Percentiles rank a stretch among this genome's conserved stretches.
Conservation (phyloP, 2,888 invertebrate species). For the Polyploca ridens region DNA sequence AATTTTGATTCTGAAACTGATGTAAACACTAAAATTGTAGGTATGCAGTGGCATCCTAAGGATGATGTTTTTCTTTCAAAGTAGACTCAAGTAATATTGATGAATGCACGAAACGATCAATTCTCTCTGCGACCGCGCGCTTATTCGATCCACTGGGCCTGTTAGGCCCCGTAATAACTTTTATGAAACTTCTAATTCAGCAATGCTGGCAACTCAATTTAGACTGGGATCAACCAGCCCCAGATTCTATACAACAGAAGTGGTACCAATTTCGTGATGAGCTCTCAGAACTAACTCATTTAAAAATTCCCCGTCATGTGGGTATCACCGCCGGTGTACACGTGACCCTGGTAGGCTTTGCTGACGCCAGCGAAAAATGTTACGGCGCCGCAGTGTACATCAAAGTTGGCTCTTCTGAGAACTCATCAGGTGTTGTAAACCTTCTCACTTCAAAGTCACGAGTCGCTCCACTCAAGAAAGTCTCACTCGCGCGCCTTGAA, state of each 20-base stretch:
- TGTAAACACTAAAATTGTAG: conserved; percentile 11
- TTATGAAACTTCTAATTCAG: neutral
- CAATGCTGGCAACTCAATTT: conserved; percentile 1
- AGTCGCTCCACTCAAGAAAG: neutral
- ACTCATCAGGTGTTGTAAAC: no score
- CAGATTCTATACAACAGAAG: neutral
- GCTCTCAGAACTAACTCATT: no score
- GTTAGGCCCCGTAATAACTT: neutral
- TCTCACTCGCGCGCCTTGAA: no score
- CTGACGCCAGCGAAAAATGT: no score
- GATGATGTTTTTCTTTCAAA: neutral
- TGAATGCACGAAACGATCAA: neutral
- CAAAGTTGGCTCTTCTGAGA: no score
- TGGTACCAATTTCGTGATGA: no score
- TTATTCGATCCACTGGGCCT: neutral
- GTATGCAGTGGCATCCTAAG: neutral
- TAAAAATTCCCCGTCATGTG: neutral
- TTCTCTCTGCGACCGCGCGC: neutral
- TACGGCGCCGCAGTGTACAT: no score
- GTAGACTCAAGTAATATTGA: neutral
- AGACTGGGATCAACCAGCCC: conserved; percentile 16
- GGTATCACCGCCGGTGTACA: neutral
- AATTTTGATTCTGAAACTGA: conserved; percentile 15
- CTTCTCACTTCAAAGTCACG: neutral
- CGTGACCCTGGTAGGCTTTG: no score